phyloP scores from a whole-genome alignment of 1,140 invertebrate genomes.

The Cydia strobilella region DNA sequence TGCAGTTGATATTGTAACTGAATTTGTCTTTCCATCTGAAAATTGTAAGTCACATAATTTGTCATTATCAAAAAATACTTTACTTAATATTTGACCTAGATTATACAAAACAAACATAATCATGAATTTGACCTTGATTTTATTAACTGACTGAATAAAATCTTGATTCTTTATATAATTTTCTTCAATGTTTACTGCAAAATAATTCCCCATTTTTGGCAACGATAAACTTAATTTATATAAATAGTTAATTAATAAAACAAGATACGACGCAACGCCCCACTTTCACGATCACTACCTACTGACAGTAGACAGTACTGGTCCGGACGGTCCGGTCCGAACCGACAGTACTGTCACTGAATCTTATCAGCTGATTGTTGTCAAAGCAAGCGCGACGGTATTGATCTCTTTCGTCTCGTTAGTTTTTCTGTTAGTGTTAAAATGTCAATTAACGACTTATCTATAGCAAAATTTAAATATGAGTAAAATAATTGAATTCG shows the following conservation, averaged over 20 bases:
- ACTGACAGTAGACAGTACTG: too few species aligned
- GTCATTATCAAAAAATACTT: background rate
- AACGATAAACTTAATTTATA: background rate
- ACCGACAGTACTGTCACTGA: background rate
- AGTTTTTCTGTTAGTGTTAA: background rate
- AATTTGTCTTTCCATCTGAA: constrained; percentile 82
- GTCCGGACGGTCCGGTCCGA: too few species aligned
- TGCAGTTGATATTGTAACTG: constrained; percentile 90
- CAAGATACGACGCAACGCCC: constrained; percentile 28
- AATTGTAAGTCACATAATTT: constrained; percentile 41
- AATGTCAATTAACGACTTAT: too few species aligned
- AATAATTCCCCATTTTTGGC: constrained; percentile 61
- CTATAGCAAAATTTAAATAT: background rate
- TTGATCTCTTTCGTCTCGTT: background rate
- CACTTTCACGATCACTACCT: constrained; percentile 6
- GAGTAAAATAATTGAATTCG: background rate
- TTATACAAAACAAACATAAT: constrained; percentile 9
- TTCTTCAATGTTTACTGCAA: constrained; percentile 73
- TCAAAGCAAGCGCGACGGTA: constrained; percentile 19
- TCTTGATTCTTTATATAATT: constrained; percentile 86
- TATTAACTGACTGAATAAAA: constrained; percentile 85
- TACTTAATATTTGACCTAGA: constrained; percentile 26
- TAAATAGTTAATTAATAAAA: constrained; percentile 16
- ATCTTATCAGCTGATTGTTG: constrained; percentile 29
- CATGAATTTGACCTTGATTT: constrained; percentile 80